These are phyloP conservation scores for Drosophila nasuta DNA, from an alignment of 1,140 invertebrate species.

Conservation along the genomic window DNA sequence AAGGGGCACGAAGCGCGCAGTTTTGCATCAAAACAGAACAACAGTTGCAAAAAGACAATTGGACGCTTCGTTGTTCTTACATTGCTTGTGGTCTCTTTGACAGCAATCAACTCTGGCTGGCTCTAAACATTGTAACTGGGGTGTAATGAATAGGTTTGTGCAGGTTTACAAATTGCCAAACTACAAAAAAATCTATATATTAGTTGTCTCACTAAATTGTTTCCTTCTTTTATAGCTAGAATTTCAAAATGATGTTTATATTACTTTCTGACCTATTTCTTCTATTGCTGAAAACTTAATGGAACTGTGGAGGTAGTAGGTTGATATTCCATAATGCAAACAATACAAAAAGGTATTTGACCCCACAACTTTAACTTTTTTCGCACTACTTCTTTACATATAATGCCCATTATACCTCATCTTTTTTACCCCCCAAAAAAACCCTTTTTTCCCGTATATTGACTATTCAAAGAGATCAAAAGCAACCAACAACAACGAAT, in stretches of 20 bases:
- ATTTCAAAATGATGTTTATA: no score
- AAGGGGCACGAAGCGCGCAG: conserved; percentile 59
- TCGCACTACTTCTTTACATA: neutral
- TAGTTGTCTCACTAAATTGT: no score
- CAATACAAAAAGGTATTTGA: neutral
- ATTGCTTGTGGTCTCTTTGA: conserved; percentile 84
- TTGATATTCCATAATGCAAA: conserved; percentile 45
- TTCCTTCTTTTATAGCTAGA: no score
- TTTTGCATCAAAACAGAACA: conserved; percentile 84
- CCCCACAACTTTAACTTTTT: neutral
- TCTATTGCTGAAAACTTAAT: neutral
- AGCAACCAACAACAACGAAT: conserved; percentile 85
- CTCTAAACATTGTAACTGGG: neutral
- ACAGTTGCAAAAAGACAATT: conserved; percentile 85
- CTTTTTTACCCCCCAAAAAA: no score
- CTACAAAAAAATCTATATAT: no score
- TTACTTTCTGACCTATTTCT: neutral
- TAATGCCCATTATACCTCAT: neutral
- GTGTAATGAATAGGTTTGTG: neutral
- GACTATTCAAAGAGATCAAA: conserved; percentile 75
- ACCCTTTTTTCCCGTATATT: neutral
- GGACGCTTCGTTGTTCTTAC: conserved; percentile 85
- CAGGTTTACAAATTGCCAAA: no score
- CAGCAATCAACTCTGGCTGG: neutral
- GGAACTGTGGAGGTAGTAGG: conserved; percentile 68